Evolutionary conservation across 2,888 invertebrate genomes (phyloP), one percentile per base, ranked within the genome.

Genomic region (Eudasyphora cyanicolor): DNA sequence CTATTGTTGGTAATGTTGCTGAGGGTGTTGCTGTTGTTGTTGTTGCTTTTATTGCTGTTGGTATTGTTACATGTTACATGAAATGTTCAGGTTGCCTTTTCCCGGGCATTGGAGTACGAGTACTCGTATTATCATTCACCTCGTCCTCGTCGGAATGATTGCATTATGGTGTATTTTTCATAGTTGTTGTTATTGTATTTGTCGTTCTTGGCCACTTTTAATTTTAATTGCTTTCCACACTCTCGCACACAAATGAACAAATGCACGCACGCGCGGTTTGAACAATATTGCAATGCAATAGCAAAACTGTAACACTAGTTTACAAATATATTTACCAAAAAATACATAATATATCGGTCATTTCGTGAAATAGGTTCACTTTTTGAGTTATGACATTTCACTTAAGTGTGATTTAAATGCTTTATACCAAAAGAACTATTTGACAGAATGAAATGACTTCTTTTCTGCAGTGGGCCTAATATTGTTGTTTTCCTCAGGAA

Each of bases 211-310:
- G 38, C 35, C 19, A 64, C 64, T 67, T 67, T 38, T 81, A 84
- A 84, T 84, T 84, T 84, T 84, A 84, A 84, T 84, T 84, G 84
- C 84, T 84, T 84, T 84, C 81, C 60, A 73, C 76, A 51, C 64
- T 62, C 14, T 14, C 14, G 60, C 6, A 27, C 24, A 60, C 2
- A 8, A 32, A 14, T 32, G 21, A 7, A 17, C 17, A 62, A 27
- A n/a, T 32, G 17, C 62, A 42, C 70, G 79, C 29, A n/a, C 69
- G 70, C 78, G 62, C 79, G 70, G 69, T n/a, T n/a, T 45, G 79
- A 79, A 51, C 35, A 76, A 49, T 35, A 75, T n/a, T n/a, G n/a
- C 49, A 57, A 27, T n/a, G 2, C 60, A n/a, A n/a, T n/a, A n/a
- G n/a, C n/a, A n/a, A n/a, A n/a, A n/a, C n/a, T n/a, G n/a, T n/a